phyloP scores from a whole-genome alignment of 2,888 invertebrate genomes.

The Hartigia nigra region DNA sequence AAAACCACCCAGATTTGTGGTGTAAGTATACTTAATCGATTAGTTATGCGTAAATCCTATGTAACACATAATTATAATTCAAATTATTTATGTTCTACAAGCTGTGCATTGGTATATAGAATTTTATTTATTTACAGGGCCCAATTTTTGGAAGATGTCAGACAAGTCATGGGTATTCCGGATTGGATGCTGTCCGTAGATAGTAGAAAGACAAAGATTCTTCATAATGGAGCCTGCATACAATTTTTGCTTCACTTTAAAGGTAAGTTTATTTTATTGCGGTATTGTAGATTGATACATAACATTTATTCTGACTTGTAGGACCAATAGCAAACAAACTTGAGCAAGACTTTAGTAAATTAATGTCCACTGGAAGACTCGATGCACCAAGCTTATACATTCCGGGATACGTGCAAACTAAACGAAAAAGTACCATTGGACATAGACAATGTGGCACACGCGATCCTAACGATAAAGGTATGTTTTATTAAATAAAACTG shows the following conservation, averaged over 20 bases:
- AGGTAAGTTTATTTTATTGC: constrained; percentile 63
- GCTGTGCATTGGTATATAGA: background rate
- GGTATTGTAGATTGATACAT: constrained; percentile 10
- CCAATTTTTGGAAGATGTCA: constrained; percentile 84
- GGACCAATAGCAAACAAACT: constrained; percentile 82
- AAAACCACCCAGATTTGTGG: constrained; percentile 87
- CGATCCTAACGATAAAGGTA: constrained; percentile 79
- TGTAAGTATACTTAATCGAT: constrained; percentile 72
- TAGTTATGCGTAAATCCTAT: background rate
- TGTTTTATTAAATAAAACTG: constrained; percentile 20
- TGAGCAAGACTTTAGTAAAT: constrained; percentile 82
- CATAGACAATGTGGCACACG: constrained; percentile 82
- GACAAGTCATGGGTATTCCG: constrained; percentile 85
- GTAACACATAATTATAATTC: background rate
- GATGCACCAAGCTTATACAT: constrained; percentile 81
- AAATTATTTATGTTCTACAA: background rate
- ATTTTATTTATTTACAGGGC: constrained; percentile 69
- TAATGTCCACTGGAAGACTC: constrained; percentile 80
- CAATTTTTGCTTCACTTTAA: constrained; percentile 90
- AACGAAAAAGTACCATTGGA: constrained; percentile 77
- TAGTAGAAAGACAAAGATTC: constrained; percentile 79
- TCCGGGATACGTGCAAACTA: constrained; percentile 79
- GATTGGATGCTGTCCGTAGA: constrained; percentile 92
- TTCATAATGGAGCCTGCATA: constrained; percentile 84
- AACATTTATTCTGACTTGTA: constrained; percentile 38